Evolutionary conservation across 2,888 invertebrate species (phyloP).

Genomic region (Rapana venosa): DNA sequence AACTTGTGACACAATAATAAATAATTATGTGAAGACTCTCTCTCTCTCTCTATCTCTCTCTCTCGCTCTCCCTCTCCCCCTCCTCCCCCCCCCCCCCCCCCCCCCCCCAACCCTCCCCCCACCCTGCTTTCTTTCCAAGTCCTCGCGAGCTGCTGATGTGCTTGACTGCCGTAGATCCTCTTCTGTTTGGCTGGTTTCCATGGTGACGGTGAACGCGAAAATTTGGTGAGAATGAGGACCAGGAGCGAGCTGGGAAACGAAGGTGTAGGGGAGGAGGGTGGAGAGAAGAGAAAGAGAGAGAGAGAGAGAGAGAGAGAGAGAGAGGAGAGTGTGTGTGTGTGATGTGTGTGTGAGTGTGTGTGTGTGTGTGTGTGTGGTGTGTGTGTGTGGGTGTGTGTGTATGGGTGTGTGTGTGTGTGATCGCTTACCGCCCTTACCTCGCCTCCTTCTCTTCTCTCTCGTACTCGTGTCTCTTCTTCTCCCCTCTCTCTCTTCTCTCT

Average conservation of each 20-base stretch:
- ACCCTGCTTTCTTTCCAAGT: not conserved
- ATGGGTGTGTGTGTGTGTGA: not conserved
- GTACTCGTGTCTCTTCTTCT: too few relatives aligned
- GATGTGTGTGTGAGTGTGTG: too few relatives aligned
- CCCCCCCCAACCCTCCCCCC: not conserved
- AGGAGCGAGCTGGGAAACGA: not conserved
- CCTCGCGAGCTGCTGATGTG: constrained; percentile 16
- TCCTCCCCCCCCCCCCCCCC: too few relatives aligned
- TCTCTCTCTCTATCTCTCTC: not conserved
- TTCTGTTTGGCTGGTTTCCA: constrained; percentile 28
- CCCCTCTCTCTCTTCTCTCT: too few relatives aligned
- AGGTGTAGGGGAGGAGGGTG: not conserved
- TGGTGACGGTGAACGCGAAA: constrained; percentile 21
- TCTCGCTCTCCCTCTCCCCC: not conserved
- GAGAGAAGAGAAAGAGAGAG: not conserved
- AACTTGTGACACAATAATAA: too few relatives aligned
- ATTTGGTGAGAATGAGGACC: constrained; percentile 19
- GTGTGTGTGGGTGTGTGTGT: not conserved
- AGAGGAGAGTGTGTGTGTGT: not conserved
- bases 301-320: not conserved
- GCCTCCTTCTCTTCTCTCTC: too few relatives aligned
- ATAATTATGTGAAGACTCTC: too few relatives aligned
- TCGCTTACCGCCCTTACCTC: too few relatives aligned
- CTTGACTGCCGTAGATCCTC: constrained; percentile 17
- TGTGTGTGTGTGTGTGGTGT: not conserved